Conservation (phyloP, 2,888 invertebrate species). For the Lasioglossum morio region DNA sequence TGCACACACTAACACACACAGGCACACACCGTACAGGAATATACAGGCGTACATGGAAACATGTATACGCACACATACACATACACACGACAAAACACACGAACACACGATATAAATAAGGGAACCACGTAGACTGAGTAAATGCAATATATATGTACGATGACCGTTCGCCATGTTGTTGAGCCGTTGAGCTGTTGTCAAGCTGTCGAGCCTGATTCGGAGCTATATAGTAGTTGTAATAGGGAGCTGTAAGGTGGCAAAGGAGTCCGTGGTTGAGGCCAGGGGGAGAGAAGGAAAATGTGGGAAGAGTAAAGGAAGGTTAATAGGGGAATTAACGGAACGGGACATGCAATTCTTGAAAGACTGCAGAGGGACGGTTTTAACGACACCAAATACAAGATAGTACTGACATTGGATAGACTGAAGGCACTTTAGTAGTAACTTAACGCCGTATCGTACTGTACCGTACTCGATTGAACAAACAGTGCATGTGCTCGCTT, state of each 20-base stretch:
- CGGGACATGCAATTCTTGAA: constrained; percentile 80
- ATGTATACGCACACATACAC: not conserved
- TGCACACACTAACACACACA: constrained; percentile 29
- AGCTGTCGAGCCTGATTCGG: constrained; percentile 73
- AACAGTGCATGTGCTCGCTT: constrained; percentile 41
- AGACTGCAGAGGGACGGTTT: constrained; percentile 84
- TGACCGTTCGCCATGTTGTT: constrained; percentile 81
- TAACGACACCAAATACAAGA: constrained; percentile 85
- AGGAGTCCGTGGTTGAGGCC: constrained; percentile 47
- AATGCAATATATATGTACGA: constrained; percentile 83
- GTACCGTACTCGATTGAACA: constrained; percentile 72
- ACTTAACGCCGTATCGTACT: constrained; percentile 83
- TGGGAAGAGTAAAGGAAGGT: constrained; percentile 9
- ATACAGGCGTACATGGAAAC: not conserved
- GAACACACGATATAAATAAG: constrained; percentile 75
- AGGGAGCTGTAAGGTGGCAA: constrained; percentile 46
- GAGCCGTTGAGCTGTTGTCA: constrained; percentile 76
- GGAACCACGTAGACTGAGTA: constrained; percentile 84
- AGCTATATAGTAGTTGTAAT: constrained; percentile 60
- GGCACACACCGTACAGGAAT: not conserved
- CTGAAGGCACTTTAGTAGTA: constrained; percentile 84
- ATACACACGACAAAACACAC: not conserved
- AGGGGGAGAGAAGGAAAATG: not conserved
- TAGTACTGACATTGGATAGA: constrained; percentile 85
- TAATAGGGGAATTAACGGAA: constrained; percentile 63